Conservation (phyloP, 2,797 vertebrate species). For the Sparus aurata region DNA sequence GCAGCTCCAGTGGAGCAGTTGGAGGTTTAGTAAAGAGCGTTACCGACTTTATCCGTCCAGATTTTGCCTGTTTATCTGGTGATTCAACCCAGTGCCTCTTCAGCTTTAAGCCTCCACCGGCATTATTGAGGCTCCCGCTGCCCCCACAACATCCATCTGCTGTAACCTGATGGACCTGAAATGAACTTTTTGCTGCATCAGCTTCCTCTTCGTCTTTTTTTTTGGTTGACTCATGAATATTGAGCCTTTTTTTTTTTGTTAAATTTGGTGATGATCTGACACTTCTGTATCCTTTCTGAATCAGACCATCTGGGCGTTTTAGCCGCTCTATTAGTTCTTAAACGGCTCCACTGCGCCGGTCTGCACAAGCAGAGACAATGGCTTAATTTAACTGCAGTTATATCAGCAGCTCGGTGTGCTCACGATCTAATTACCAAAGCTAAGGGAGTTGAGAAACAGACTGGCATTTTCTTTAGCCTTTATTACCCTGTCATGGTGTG, state of each 20-base stretch:
- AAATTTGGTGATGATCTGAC: slow-evolving; percentile 19
- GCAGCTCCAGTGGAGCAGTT: slow-evolving; percentile 14
- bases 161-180: slow-evolving; percentile 14
- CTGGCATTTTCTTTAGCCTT: slow-evolving; percentile 50
- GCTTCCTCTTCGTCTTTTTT: slow-evolving; percentile 8
- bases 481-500: slow-evolving; percentile 63
- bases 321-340: slow-evolving; percentile 54
- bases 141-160: slow-evolving; percentile 43
- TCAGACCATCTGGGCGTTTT: slow-evolving; percentile 31
- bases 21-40: slow-evolving; percentile 25
- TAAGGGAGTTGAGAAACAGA: slow-evolving; percentile 56
- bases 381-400: slow-evolving; percentile 65
- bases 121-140: slow-evolving; percentile 5
- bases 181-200: slow-evolving; percentile 30
- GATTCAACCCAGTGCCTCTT: slow-evolving; percentile 36
- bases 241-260: neutral
- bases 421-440: slow-evolving; percentile 68
- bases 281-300: slow-evolving; percentile 1
- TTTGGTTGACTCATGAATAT: slow-evolving; percentile 19
- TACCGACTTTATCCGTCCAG: slow-evolving; percentile 21
- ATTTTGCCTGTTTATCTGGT: slow-evolving; percentile 38
- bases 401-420: slow-evolving; percentile 56
- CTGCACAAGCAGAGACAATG: slow-evolving; percentile 41
- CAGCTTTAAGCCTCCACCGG: slow-evolving; percentile 29
- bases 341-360: slow-evolving; percentile 39